Conservation (phyloP, 2,797 vertebrate genomes). For the Sebastes hubbsi region DNA sequence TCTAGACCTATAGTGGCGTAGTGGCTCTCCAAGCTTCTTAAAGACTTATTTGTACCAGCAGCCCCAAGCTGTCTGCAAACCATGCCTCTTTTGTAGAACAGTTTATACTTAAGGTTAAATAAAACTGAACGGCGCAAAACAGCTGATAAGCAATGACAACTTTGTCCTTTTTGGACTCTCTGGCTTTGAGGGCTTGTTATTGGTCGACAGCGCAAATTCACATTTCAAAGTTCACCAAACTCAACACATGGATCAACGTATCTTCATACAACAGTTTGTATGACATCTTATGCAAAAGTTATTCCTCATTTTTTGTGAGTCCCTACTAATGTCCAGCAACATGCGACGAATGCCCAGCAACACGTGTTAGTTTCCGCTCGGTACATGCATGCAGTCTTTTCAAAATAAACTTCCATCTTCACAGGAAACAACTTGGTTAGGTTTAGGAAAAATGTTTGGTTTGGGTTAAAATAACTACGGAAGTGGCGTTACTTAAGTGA, state of each 20-base stretch:
- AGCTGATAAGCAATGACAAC: too few relatives aligned
- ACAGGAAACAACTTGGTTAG: neutral
- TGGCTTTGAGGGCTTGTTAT: neutral
- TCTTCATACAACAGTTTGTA: neutral
- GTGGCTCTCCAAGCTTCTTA: neutral
- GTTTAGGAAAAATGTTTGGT: neutral
- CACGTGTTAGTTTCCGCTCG: rapidly evolving
- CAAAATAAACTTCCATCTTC: neutral
- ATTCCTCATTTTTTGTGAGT: neutral
- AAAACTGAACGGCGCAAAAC: neutral
- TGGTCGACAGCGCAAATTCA: neutral
- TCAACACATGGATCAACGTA: neutral
- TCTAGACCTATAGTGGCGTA: neutral
- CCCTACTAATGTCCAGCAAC: neutral
- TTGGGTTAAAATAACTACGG: neutral
- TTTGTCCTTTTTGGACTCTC: neutral
- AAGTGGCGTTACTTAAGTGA: too few relatives aligned
- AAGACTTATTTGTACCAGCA: neutral
- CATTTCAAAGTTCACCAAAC: neutral
- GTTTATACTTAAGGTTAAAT: neutral
- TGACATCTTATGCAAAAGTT: neutral
- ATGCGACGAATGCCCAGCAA: neutral
- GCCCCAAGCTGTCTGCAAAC: neutral
- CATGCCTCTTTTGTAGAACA: neutral
- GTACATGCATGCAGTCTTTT: neutral